A percentile compares a stretch with the other conserved stretches of the same genome.
These are phyloP conservation scores for honey bee (Apis mellifera) DNA, from an alignment of 1,140 invertebrate species.

Conservation along the genomic window DNA sequence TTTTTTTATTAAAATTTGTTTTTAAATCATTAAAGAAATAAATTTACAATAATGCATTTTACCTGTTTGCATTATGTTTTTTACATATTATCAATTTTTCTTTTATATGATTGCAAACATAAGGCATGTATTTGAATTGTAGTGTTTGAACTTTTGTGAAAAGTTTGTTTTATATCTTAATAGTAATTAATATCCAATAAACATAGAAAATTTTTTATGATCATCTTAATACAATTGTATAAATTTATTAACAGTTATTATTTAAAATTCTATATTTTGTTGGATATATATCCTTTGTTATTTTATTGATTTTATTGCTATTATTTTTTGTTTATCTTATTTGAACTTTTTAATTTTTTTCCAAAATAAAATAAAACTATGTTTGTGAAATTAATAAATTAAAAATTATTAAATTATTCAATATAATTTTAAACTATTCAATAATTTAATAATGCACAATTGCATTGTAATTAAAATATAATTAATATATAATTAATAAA, in stretches of 20 bases:
- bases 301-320: neutral
- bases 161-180: slow-evolving; percentile 51
- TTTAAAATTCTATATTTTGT: neutral
- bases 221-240: neutral
- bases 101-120: slow-evolving; percentile 28
- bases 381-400: neutral
- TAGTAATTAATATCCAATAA: slow-evolving; percentile 34
- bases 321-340: slow-evolving; percentile 4
- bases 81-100: slow-evolving; percentile 3
- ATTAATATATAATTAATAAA: neutral
- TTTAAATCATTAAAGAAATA: neutral
- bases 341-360: neutral
- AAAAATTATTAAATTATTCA: neutral
- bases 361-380: neutral
- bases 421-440: neutral
- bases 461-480: neutral
- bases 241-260: neutral
- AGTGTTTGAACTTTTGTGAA: slow-evolving; percentile 5
- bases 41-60: slow-evolving; percentile 16
- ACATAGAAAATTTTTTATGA: slow-evolving; percentile 8
- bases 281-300: neutral
- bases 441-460: neutral
- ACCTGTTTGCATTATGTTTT: slow-evolving; percentile 26
- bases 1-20: neutral
- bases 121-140: slow-evolving; percentile 42